phyloP scores from a whole-genome alignment of 2,113 vertebrate species.

The Mola mola region DNA sequence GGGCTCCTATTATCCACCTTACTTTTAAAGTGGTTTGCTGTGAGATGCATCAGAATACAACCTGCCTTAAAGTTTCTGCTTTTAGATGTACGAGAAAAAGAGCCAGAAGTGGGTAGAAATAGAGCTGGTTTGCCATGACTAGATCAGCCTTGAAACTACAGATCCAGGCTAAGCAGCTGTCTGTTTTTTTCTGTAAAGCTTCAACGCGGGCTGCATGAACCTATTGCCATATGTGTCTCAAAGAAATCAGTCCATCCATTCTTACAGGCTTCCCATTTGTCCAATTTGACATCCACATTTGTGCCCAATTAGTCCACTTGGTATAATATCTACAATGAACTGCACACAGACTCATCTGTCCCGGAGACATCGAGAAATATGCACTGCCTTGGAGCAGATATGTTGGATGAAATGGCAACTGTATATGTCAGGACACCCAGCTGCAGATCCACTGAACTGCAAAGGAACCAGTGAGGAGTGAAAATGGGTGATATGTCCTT shows the following conservation, averaged over 20 bases:
- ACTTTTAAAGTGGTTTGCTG: neutral
- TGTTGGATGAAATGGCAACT: slow-evolving; percentile 54
- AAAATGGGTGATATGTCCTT: slow-evolving; percentile 59
- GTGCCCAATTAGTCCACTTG: slow-evolving; percentile 9
- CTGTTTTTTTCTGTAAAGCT: neutral
- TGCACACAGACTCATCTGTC: slow-evolving; percentile 38
- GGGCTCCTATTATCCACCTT: neutral
- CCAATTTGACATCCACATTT: slow-evolving; percentile 2
- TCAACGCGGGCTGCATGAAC: neutral
- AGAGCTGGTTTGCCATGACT: neutral
- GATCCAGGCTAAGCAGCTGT: neutral
- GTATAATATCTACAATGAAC: slow-evolving; percentile 6
- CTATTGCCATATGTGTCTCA: neutral
- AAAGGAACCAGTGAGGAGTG: slow-evolving; percentile 50
- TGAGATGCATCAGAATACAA: too few species aligned
- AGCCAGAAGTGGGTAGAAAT: neutral
- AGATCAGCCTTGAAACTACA: neutral
- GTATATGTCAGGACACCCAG: slow-evolving; percentile 60
- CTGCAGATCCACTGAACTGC: slow-evolving; percentile 62
- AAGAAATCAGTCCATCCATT: neutral
- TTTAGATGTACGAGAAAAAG: neutral
- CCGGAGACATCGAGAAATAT: slow-evolving; percentile 47
- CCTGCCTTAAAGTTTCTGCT: slow-evolving; percentile 22
- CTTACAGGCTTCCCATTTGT: neutral
- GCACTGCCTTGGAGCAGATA: slow-evolving; percentile 39